These are phyloP conservation scores for Coluber constrictor DNA, from an alignment of 2,797 vertebrate genomes.

Conservation along the genomic window DNA sequence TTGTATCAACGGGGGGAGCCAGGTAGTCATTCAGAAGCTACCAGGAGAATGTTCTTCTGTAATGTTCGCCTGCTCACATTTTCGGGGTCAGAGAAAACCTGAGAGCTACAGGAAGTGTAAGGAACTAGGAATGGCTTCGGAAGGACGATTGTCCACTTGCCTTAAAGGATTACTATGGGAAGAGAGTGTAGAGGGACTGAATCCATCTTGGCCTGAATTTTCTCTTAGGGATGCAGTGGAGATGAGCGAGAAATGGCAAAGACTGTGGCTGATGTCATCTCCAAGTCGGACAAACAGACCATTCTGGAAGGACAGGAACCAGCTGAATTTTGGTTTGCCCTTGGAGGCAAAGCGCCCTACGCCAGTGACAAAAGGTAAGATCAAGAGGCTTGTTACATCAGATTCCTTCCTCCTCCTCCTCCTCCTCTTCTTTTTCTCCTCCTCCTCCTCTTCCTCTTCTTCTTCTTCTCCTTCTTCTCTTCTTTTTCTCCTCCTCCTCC, in stretches of 20 bases:
- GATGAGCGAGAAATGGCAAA: conserved; percentile 88
- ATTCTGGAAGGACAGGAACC: conserved; percentile 88
- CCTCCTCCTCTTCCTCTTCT: background rate
- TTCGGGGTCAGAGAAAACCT: background rate
- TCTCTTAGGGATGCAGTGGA: conserved; percentile 83
- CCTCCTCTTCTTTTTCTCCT: too few relatives aligned
- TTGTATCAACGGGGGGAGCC: background rate
- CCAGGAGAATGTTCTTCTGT: background rate
- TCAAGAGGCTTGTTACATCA: background rate
- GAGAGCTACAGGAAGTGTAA: background rate
- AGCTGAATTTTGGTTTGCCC: conserved; percentile 85
- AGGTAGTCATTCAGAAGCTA: background rate
- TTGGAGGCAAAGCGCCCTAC: conserved; percentile 88
- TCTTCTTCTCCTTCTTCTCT: too few relatives aligned
- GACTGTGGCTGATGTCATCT: conserved; percentile 77
- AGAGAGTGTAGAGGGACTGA: background rate
- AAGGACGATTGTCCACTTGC: background rate
- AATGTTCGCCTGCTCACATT: background rate
- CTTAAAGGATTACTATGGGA: background rate
- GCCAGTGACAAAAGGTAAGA: conserved; percentile 83
- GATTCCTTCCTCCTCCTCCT: background rate
- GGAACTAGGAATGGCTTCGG: background rate
- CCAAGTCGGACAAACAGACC: conserved; percentile 82
- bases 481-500: too few relatives aligned
- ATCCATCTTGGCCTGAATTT: background rate